Conservation (phyloP, 2,113 vertebrate genomes). For the Semnornis frantzii region DNA sequence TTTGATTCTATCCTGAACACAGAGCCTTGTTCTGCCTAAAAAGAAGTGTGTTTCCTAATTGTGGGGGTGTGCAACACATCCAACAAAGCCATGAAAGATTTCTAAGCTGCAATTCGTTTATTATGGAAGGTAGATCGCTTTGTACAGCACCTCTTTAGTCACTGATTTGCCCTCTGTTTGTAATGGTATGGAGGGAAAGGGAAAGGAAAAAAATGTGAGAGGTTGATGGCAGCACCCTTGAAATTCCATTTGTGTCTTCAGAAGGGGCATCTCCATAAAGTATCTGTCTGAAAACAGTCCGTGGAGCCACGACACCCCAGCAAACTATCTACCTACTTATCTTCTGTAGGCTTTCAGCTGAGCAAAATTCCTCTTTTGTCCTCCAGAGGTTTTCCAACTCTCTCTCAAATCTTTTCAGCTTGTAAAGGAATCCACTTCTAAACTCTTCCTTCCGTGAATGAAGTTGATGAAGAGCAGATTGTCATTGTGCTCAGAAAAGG, state of each 20-base stretch:
- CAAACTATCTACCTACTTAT: not conserved
- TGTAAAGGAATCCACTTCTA: not conserved
- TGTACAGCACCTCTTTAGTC: not conserved
- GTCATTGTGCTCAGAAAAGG: not conserved
- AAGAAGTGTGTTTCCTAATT: not conserved
- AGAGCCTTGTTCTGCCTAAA: not conserved
- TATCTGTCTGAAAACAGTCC: rapidly evolving
- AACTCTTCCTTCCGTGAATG: not conserved
- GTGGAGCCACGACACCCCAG: not conserved
- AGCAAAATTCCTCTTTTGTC: not conserved
- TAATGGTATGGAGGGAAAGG: too few relatives aligned
- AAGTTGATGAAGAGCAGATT: not conserved
- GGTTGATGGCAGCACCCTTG: not conserved
- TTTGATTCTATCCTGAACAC: not conserved
- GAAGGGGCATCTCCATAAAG: not conserved
- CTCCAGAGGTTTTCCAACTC: not conserved
- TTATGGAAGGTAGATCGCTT: not conserved
- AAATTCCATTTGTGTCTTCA: not conserved
- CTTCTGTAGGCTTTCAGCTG: not conserved
- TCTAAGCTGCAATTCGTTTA: not conserved
- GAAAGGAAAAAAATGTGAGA: too few relatives aligned
- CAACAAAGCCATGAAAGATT: not conserved
- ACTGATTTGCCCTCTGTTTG: too few relatives aligned
- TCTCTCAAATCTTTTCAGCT: not conserved
- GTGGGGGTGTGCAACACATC: not conserved